Base-by-base conservation (phyloP, 1,140 invertebrate genomes). In the Drosophila pruinosa region DNA sequence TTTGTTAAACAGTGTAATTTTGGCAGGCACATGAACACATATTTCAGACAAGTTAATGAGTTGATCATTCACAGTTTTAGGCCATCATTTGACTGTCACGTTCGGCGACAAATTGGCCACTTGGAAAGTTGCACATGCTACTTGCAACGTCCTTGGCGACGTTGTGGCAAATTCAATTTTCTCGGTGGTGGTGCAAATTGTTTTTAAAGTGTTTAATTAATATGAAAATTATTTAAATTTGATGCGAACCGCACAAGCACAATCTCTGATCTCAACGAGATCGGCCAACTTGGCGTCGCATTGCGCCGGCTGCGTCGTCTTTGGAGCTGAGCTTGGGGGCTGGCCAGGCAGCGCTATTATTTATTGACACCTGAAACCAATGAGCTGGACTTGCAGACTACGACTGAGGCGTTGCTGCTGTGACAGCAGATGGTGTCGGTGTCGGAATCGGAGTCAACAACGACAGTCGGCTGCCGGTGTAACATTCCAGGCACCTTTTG, bases 341-440 rank as follows among this genome's bases (percentile, higher is more conserved):
- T 36, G 70, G 59, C n/a, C 21, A 4, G 26, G 8, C 19, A 59
- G 58, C 67, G 71, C 86, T 76, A 89, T 90, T 90, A 90, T 90
- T 90, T 90, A 90, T 90, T 82, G 89, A 90, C 89, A 90, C 83
- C 88, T 78, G 89, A 90, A 89, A 90, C 89, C 89, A 54, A 65
- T 43, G 21, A 28, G 28, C 28, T 47, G 64, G 47, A 62, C 26
- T 12, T 22, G 21, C 3, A n/a, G 12, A 17, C 52, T 36, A 28
- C 14, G 6, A 36, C 67, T 78, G 59, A 83, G 80, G 80, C 80
- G 80, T 83, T 75, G 81, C 76, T 43, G 48, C 14, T 80, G 68
- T 86, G 80, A 85, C 80, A 85, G 80, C 80, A 77, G 82, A 63
- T 77, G 81, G 81, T 85, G 81, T 86, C 57, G 76, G 67, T 57